Evolutionary conservation across 2,113 vertebrate genomes (phyloP).

Genomic region (Tilapia sparmanii): DNA sequence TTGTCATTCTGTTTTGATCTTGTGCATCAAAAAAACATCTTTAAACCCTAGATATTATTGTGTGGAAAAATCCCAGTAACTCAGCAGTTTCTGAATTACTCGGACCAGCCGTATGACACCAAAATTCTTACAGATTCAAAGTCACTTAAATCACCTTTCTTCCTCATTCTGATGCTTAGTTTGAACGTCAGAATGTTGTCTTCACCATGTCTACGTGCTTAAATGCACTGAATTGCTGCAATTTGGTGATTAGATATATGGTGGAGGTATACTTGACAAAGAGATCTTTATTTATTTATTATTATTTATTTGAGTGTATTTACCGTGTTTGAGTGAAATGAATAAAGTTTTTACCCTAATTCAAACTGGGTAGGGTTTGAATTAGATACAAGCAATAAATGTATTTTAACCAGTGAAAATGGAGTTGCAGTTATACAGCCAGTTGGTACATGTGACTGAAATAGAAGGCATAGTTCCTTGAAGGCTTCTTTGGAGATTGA

Average conservation of each 20-base stretch:
- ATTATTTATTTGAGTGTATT: background rate
- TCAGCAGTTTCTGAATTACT: background rate
- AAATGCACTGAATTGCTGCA: background rate
- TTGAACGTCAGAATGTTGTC: background rate
- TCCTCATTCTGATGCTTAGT: background rate
- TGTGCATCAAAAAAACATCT: background rate
- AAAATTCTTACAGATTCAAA: background rate
- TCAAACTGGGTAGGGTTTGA: background rate
- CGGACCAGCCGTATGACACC: fast-evolving
- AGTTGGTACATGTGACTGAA: background rate
- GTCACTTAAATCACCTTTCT: background rate
- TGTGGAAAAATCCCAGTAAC: background rate
- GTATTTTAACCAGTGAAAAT: background rate
- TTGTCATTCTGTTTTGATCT: background rate
- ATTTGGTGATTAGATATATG: background rate
- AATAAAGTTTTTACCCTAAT: background rate
- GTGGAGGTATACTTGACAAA: background rate
- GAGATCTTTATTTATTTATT: background rate
- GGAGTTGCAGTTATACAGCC: background rate
- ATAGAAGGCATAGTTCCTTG: background rate
- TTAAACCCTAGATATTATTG: background rate
- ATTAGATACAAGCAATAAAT: background rate
- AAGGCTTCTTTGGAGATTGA: background rate
- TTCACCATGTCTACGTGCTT: background rate
- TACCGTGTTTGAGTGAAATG: background rate